Conservation (phyloP, 1,140 invertebrate species). For the Metaphire vulgaris region DNA sequence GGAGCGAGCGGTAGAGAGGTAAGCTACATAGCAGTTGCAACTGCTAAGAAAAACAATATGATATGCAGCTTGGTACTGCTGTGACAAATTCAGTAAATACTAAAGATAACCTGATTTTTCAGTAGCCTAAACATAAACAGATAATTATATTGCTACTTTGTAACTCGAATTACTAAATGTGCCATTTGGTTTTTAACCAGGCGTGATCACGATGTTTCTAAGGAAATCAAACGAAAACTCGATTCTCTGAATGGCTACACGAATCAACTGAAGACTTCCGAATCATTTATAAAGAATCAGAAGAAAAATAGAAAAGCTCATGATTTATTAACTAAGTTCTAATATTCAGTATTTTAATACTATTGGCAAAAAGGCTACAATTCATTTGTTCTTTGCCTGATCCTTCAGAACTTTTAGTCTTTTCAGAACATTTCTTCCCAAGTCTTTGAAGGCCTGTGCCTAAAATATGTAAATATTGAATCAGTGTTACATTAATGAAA, state of each 20-base stretch:
- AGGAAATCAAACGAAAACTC: neutral
- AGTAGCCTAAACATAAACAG: too few species aligned
- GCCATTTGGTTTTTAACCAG: neutral
- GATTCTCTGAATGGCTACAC: neutral
- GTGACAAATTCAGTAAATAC: too few species aligned
- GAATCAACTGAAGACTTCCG: neutral
- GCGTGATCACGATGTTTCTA: neutral
- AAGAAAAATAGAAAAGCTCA: neutral
- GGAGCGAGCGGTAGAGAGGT: neutral
- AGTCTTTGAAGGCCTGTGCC: constrained; percentile 36
- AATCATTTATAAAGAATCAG: neutral
- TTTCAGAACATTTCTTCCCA: constrained; percentile 35
- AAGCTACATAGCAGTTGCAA: neutral
- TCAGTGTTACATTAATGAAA: neutral
- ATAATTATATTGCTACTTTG: too few species aligned
- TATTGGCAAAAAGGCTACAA: neutral
- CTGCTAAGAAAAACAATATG: too few species aligned
- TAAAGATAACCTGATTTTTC: too few species aligned
- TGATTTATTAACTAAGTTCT: neutral
- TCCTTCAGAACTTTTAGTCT: constrained; percentile 13
- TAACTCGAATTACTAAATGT: too few species aligned
- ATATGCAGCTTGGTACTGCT: too few species aligned
- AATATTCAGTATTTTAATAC: neutral
- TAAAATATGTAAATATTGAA: constrained; percentile 31
- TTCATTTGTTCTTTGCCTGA: neutral